Base-by-base conservation (phyloP, 1,140 invertebrate species). In the Micrasema minimum region DNA sequence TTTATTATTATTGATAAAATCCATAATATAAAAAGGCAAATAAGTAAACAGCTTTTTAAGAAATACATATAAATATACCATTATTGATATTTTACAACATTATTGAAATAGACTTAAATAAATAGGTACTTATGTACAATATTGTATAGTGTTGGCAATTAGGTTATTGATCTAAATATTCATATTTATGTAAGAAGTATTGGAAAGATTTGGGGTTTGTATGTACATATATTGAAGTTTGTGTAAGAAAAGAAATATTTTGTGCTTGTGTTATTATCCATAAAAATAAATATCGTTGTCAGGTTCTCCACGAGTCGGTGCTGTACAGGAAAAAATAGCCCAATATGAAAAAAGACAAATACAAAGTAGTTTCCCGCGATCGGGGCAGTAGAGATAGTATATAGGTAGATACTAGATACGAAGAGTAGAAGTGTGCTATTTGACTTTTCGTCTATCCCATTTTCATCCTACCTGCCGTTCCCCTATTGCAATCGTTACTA, bases 401-500 rank as follows among this genome's bases (percentile, higher is more conserved):
- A 59, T 38, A 59, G 50, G 48, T 51, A 55, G 51, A 55, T 55
- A 55, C 26, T 59, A 31, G 26, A 31, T 31, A 31, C 26, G 55
- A 59, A 59, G 35, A 31, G 55, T 37, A 59, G 55, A 59, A 59
- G 35, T 59, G 55, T 59, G 55, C 55, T 59, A 31, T 38, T 38
- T 37, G 31, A 14, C 31, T 37, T n/a, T 38, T 37, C 38, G 18
- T 59, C 55, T 59, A 59, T 59, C 55, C 55, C 55, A 59, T 62
- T 62, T 62, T 69, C 37, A 69, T 89, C 88, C 86, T 95, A 96
- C 94, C 95, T 94, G 95, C 95, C 78, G 95, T 97, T 87, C 95
- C 95, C 88, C 95, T 91, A 91, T 97, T 97, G 92, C 95, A 97
- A 86, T 92, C 90, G 86, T 96, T 95, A 55, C 55, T 59, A 88